These are phyloP conservation scores for Oligia fasciuncula DNA, from an alignment of 2,888 invertebrate species.

Conservation along the genomic window DNA sequence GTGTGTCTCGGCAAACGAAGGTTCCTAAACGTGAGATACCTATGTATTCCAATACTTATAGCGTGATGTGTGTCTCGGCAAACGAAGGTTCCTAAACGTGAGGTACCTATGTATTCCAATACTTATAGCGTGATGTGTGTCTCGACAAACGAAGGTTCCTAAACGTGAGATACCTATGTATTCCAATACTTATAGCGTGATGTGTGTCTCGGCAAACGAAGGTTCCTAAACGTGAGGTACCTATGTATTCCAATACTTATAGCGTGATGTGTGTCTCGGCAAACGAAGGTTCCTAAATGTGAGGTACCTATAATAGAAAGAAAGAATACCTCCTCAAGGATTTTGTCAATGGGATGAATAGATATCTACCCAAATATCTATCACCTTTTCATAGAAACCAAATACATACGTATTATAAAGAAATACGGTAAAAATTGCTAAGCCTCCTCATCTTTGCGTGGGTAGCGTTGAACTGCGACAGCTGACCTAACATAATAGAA, in stretches of 20 bases:
- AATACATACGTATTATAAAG: no score
- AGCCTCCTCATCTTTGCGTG: neutral
- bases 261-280: neutral
- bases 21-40: neutral
- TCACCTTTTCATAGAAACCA: no score
- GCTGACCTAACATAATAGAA: neutral
- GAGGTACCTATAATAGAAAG: neutral
- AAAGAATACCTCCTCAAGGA: neutral
- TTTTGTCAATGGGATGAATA: neutral
- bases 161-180: neutral
- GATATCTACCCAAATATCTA: neutral
- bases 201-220: neutral
- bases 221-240: neutral
- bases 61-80: neutral
- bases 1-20: neutral
- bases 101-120: neutral
- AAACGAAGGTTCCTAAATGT: neutral
- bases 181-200: no score
- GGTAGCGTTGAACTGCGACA: neutral
- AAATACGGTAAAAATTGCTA: neutral
- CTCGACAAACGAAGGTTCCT: neutral
- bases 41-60: neutral
- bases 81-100: neutral
- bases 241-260: neutral
- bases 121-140: neutral